Evolutionary conservation across 2,113 vertebrate genomes (phyloP).

Genomic region (Pterocles gutturalis): DNA sequence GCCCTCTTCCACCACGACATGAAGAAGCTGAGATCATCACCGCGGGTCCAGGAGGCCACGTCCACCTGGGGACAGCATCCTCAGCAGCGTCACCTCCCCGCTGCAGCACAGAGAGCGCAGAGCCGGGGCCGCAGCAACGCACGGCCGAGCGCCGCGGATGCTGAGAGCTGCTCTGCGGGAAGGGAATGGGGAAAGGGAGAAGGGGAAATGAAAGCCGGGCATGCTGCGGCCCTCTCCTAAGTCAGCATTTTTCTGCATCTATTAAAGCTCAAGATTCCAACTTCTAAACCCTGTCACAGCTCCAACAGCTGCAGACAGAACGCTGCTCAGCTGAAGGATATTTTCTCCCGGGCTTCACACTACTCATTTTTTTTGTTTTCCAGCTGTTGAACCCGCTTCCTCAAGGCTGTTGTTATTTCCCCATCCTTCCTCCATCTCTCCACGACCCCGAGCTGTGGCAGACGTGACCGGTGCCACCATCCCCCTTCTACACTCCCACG

Average conservation of each 20-base stretch:
- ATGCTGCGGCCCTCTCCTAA: neutral
- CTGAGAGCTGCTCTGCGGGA: neutral
- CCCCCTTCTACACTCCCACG: no score
- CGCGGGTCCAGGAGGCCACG: accelerated
- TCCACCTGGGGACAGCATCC: neutral
- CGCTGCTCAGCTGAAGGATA: neutral
- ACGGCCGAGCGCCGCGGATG: accelerated
- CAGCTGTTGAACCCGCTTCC: slow-evolving; percentile 3
- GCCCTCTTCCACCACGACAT: accelerated
- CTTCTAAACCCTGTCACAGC: neutral
- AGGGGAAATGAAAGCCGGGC: neutral
- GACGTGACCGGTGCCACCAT: accelerated
- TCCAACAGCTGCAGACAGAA: neutral
- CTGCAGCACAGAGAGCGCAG: neutral
- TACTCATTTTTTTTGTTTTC: neutral
- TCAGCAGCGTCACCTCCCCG: accelerated
- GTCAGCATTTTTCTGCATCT: slow-evolving; percentile 46
- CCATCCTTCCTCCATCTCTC: neutral
- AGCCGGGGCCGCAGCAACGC: neutral
- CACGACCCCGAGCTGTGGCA: accelerated
- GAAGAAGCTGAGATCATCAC: neutral
- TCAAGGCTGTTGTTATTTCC: neutral
- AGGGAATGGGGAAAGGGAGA: neutral
- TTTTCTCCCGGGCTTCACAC: slow-evolving; percentile 26
- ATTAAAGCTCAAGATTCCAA: neutral